Evolutionary conservation across 2,888 invertebrate genomes (phyloP), one percentile per base, ranked within the genome.

Genomic region (Aplocera efformata): DNA sequence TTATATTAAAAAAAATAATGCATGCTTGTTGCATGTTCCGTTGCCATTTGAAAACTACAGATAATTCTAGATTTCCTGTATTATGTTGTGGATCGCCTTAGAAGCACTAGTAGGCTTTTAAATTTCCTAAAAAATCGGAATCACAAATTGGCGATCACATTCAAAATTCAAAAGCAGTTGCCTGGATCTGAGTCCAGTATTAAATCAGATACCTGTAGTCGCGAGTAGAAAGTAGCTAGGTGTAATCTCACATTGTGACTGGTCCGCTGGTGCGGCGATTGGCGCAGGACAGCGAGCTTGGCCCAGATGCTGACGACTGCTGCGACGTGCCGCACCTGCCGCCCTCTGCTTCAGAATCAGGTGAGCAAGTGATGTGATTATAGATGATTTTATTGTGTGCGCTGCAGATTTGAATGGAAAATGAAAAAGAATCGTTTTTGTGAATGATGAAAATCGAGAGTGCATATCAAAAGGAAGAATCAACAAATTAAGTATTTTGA

Each of bases 201-300:
- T 78, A 78, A 81, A 77, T 80, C 78, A 68, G 68, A 30, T 29
- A 13, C 17, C 30, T 17, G 53, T 65, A 55, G 51, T 61, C 61
- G 42, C 64, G 64, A n/a, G n/a, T 77, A 80, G 80, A 60, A 63
- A 58, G 81, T 85, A 86, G 86, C 72, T 88, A 88, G 86, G 83
- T 83, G 71, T 70, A 79, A 79, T 83, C 88, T 86, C 84, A 88
- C 85, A 75, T 83, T 85, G 81, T 86, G 86, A 88, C 85, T 86
- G 81, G 84, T 86, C 86, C 88, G 86, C 86, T 84, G 84, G 79
- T 83, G 86, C 88, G 86, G 86, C 88, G 79, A 73, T 86, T 86
- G 85, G 76, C 86, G 86, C 86, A 88, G 88, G 88, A 65, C 83
- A 88, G 88, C 85, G 80, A 63, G 83, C 73, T 65, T 88, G 88